A percentile compares a stretch with the other conserved stretches of the same genome.
phyloP scores from a whole-genome alignment of 2,797 vertebrate species.

The Xenentodon cancila region DNA sequence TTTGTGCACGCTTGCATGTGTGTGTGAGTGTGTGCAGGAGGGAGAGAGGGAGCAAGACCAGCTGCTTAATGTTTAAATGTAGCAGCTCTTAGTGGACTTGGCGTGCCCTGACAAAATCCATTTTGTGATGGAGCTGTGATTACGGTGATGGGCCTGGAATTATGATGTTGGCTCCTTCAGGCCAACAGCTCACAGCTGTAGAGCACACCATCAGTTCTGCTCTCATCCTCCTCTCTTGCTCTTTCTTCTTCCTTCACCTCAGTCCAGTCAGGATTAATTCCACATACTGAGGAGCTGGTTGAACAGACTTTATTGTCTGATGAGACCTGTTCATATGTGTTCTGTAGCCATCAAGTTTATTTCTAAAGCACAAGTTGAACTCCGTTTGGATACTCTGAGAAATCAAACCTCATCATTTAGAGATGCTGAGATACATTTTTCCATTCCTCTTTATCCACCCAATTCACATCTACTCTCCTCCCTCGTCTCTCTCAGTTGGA shows the following conservation, averaged over 20 bases:
- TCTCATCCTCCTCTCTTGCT: slow-evolving; percentile 36
- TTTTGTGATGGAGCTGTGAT: slow-evolving; percentile 85
- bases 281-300: slow-evolving; percentile 7
- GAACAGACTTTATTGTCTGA: slow-evolving; percentile 10
- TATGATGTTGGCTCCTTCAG: slow-evolving; percentile 78
- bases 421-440: slow-evolving; percentile 75
- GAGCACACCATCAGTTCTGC: slow-evolving; percentile 52
- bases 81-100: slow-evolving; percentile 82
- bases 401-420: slow-evolving; percentile 60
- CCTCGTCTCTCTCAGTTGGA: slow-evolving; percentile 52
- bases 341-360: background rate
- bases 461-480: slow-evolving; percentile 70
- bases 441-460: slow-evolving; percentile 69
- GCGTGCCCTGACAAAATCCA: slow-evolving; percentile 84
- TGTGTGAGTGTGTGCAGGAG: slow-evolving; percentile 7
- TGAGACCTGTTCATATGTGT: slow-evolving; percentile 11
- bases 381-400: slow-evolving; percentile 55
- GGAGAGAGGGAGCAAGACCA: slow-evolving; percentile 70
- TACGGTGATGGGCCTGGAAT: slow-evolving; percentile 83
- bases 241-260: slow-evolving; percentile 42
- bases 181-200: slow-evolving; percentile 70
- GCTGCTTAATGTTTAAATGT: slow-evolving; percentile 84
- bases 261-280: slow-evolving; percentile 39
- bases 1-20: slow-evolving; percentile 28
- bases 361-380: background rate